Conservation (phyloP, 2,797 vertebrate species). For the Microctenopoma stevenorrisi region DNA sequence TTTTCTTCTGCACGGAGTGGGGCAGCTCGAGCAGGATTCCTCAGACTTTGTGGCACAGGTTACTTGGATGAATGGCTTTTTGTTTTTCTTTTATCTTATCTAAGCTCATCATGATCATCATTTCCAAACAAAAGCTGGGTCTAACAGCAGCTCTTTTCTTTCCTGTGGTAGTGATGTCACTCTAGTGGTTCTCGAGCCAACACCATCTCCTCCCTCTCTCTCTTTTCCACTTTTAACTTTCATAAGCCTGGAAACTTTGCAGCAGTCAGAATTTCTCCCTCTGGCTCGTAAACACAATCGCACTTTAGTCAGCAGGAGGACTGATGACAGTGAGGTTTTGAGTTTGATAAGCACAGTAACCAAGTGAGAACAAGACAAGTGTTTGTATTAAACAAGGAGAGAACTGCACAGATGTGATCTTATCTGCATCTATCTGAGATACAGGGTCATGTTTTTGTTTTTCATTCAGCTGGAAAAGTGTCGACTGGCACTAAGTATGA, state of each 20-base stretch:
- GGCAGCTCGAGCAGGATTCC: neutral
- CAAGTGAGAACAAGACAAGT: conserved; percentile 40
- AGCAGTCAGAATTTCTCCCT: conserved; percentile 37
- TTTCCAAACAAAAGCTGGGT: conserved; percentile 37
- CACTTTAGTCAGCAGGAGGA: conserved; percentile 67
- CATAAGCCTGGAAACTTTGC: conserved; percentile 32
- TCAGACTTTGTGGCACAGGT: conserved; percentile 5
- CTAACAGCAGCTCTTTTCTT: conserved; percentile 21
- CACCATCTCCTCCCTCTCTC: conserved; percentile 42
- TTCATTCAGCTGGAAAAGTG: conserved; percentile 69
- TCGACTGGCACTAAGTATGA: conserved; percentile 62
- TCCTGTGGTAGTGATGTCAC: conserved; percentile 65
- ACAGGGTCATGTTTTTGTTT: conserved; percentile 51
- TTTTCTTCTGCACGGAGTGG: conserved; percentile 21
- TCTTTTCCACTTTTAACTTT: conserved; percentile 34
- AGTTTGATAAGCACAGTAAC: conserved; percentile 47
- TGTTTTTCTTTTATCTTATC: conserved; percentile 21
- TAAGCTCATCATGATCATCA: conserved; percentile 10
- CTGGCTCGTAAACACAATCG: conserved; percentile 61
- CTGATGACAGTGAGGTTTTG: conserved; percentile 64
- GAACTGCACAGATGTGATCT: conserved; percentile 26
- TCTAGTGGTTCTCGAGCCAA: conserved; percentile 46
- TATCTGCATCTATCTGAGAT: conserved; percentile 5
- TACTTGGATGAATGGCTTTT: conserved; percentile 5
- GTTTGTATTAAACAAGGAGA: conserved; percentile 53